phyloP scores from a whole-genome alignment of 2,888 invertebrate genomes.

The Pseudococcus viburni region DNA sequence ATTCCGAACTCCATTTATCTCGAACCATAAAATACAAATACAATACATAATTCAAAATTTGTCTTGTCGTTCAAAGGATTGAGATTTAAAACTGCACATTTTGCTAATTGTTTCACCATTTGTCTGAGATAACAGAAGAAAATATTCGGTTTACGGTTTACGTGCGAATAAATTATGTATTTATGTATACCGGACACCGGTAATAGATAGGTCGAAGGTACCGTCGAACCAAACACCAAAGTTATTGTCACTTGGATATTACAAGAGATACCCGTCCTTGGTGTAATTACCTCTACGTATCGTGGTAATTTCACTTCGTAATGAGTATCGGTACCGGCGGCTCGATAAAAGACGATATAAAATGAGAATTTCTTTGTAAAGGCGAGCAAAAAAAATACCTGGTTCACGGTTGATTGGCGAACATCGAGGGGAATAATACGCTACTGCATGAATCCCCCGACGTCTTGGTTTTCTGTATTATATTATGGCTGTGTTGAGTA shows the following conservation, averaged over 20 bases:
- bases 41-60: too few relatives aligned
- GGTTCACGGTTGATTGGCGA: constrained; percentile 29
- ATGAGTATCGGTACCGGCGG: constrained; percentile 27
- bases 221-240: not conserved
- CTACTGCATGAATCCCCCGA: not conserved
- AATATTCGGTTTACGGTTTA: not conserved
- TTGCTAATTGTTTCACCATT: not conserved
- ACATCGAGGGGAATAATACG: not conserved
- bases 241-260: not conserved
- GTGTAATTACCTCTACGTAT: constrained; percentile 32
- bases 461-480: constrained; percentile 3
- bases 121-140: not conserved
- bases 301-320: constrained; percentile 39
- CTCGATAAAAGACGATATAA: constrained; percentile 11
- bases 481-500: not conserved
- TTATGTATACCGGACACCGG: not conserved
- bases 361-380: constrained; percentile 29
- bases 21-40: too few relatives aligned
- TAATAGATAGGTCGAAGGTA: not conserved
- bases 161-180: not conserved
- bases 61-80: too few relatives aligned
- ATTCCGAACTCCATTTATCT: too few relatives aligned
- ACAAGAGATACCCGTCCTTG: not conserved
- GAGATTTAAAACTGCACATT: not conserved
- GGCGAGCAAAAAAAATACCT: constrained; percentile 12